Base-by-base conservation (phyloP, 2,797 vertebrate genomes). In the Clarias platycephalus region DNA sequence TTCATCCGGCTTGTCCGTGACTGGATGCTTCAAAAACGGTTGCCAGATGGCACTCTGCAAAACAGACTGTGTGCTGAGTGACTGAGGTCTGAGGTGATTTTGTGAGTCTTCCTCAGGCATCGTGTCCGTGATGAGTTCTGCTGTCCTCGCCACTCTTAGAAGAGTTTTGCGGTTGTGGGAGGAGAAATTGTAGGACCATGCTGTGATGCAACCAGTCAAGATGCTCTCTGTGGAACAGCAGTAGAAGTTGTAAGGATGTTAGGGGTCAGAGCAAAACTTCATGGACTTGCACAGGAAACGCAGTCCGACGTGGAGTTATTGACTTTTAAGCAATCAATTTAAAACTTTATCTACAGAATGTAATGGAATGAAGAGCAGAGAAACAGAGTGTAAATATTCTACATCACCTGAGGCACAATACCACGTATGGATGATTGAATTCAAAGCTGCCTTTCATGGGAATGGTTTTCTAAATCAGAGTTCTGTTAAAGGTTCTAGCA, bases 71-170 rank as follows among this genome's bases (percentile, higher is more conserved):
- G 78, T 67, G 62, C 44, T 67, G 63, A 80, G 63, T 80, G 78
- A 80, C 63, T 66, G 78, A 80, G 78, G 78, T 67, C 63, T 80
- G 78, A 80, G 78, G 78, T 80, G 78, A 80, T 49, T 67, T 55
- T 66, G 62, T 53, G 62, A 80, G 44, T 26, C 78, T 66, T 80
- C 78, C 78, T 67, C 63, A 53, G 63, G 83, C 76, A 68, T 26
- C 72, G 57, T 71, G 66, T 80, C 57, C 34, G 26, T 28, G 44
- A 31, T 34, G 63, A 53, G 18, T 55, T 80, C 78, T 66, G 78
- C 78, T 67, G 62, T 66, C 53, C 63, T 66, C 78, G 7, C 31
- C 5, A 15, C 26, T 53, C 78, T 31, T 8, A 80, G 44, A 20
- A 77, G 55, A 77, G 28, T 31, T 55, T 66, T 31, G 44, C 5